Base-by-base conservation (phyloP, 2,797 vertebrate species). In the Siniperca scherzeri region DNA sequence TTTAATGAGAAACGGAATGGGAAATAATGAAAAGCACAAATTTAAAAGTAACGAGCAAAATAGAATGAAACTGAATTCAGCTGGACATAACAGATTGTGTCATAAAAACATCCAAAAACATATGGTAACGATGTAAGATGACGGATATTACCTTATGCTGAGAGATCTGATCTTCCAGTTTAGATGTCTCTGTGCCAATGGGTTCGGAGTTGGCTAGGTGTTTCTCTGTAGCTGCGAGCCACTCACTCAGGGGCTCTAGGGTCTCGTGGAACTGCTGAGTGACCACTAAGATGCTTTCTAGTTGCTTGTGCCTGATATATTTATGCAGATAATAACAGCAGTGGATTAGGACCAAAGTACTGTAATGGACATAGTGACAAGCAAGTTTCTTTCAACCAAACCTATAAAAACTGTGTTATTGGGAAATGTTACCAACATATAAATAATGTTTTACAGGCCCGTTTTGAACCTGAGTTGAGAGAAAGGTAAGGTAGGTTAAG, bases 181-280 rank as follows among this genome's bases (percentile, higher is more conserved):
- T 99, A 48, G 96, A 93, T 0, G 97, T 97, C 88, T 99, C 97
- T 0, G 98, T 99, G 84, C 98, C 98, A 65, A 98, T 95, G 75
- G 98, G 98, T 70, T 99, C 99, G 5, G 97, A 96, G 88, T 97
- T 97, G 19, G 95, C 94, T 46, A 99, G 96, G 62, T 93, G 96
- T 91, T 99, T 99, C 85, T 99, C 99, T 46, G 97, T 95, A 77
- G 92, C 40, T 0, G 92, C 94, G 7, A 99, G 95, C 98, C 99
- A 99, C 74, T 99, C 98, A 0, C 95, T 95, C 93, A 99, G 88
- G 0, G 98, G 98, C 92, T 99, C 98, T 74, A 99, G 90, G 50
- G 96, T 97, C 88, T 99, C 98, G 0, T 99, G 97, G 92, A 99
- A 99, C 91, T 99, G 97, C 93, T 98, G 97, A 0, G 98, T 98